phyloP scores from a whole-genome alignment of 2,888 invertebrate species.

The Steinernema hermaphroditum region DNA sequence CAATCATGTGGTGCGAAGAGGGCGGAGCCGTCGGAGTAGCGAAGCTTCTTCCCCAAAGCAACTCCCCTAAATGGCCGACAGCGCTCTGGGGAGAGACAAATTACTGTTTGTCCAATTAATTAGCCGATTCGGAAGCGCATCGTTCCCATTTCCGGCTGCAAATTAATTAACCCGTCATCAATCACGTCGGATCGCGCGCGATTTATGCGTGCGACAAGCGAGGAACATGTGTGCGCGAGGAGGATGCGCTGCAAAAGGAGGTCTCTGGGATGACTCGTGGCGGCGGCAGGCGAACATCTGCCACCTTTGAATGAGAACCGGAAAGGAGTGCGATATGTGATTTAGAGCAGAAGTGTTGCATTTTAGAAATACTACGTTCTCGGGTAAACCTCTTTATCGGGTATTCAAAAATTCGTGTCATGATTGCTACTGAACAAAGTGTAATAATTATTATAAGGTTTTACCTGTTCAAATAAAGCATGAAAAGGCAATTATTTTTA shows the following conservation, averaged over 20 bases:
- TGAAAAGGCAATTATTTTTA: too few relatives aligned
- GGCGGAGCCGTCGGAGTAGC: neutral
- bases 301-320: neutral
- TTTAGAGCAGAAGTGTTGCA: too few relatives aligned
- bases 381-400: too few relatives aligned
- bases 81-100: constrained; percentile 19
- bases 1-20: constrained; percentile 31
- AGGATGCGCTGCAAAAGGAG: neutral
- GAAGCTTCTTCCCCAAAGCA: constrained; percentile 2
- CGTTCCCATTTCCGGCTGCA: too few relatives aligned
- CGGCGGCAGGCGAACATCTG: neutral
- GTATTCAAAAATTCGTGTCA: too few relatives aligned
- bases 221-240: neutral
- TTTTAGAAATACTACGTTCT: too few relatives aligned
- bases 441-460: too few relatives aligned
- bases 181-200: constrained; percentile 10
- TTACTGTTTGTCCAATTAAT: neutral
- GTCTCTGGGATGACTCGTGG: too few relatives aligned
- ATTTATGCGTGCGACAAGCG: neutral
- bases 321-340: too few relatives aligned
- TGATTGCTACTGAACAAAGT: too few relatives aligned
- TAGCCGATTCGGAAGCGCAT: neutral
- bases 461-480: too few relatives aligned
- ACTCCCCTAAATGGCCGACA: neutral
- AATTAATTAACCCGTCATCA: constrained; percentile 26